Evolutionary conservation across 2,113 vertebrate genomes (phyloP).

Genomic region (Gallinago undulata): DNA sequence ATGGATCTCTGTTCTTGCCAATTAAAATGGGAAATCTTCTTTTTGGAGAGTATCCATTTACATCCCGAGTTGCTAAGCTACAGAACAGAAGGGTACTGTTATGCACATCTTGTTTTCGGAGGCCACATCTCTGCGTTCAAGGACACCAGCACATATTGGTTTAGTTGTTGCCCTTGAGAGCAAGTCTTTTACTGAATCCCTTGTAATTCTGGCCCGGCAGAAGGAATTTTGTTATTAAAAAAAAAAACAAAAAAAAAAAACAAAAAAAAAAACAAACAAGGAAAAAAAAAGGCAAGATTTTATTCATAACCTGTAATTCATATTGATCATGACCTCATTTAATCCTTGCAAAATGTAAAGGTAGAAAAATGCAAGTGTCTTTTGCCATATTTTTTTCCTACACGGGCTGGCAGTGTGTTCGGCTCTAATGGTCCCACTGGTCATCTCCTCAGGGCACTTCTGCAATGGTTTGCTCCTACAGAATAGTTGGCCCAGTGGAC

Average conservation of each 20-base stretch:
- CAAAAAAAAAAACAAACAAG: no score
- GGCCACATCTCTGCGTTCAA: neutral
- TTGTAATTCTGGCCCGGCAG: neutral
- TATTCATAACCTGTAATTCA: neutral
- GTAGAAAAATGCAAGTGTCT: neutral
- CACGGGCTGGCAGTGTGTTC: neutral
- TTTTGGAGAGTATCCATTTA: conserved; percentile 21
- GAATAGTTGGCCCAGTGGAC: neutral
- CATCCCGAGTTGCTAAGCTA: neutral
- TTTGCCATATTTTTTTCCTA: neutral
- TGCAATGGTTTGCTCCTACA: neutral
- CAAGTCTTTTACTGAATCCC: neutral
- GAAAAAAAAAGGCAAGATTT: neutral
- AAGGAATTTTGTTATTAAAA: neutral
- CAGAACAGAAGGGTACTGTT: conserved; percentile 6
- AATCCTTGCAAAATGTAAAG: neutral
- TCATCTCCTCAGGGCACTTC: neutral
- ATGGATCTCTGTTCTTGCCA: neutral
- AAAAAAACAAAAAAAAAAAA: no score
- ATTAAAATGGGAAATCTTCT: conserved; percentile 25
- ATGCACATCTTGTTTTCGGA: neutral
- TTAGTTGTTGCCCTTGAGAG: neutral
- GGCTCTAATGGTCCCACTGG: neutral
- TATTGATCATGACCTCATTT: neutral
- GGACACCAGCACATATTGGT: neutral